A percentile compares a stretch with the other conserved stretches of the same genome.
Evolutionary conservation across 1,140 invertebrate genomes (phyloP).

Genomic region (Drosophila kohkoa): DNA sequence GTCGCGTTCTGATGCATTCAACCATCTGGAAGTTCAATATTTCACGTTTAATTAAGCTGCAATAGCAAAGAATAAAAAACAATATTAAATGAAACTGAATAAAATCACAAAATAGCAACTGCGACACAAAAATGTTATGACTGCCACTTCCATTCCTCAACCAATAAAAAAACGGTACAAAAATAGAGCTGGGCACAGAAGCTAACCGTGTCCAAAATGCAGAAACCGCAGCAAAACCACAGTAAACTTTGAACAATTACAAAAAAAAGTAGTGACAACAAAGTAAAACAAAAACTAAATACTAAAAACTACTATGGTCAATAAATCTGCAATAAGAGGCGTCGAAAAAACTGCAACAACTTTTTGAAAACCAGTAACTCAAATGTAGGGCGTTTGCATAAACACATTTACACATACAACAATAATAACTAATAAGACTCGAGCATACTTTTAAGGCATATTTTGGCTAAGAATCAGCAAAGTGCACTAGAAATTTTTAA

Average conservation of each 20-base stretch:
- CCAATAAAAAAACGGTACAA: constrained; percentile 55
- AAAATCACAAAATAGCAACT: constrained; percentile 74
- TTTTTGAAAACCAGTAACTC: constrained; percentile 14
- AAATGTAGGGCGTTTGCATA: constrained; percentile 62
- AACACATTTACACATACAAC: constrained; percentile 55
- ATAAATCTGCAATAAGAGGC: constrained; percentile 68
- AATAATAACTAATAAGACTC: constrained; percentile 79
- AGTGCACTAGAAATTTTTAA: too few species aligned
- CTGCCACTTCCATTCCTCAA: constrained; percentile 34
- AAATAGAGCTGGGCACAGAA: constrained; percentile 51
- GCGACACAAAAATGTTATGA: constrained; percentile 58
- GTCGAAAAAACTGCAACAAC: constrained; percentile 1
- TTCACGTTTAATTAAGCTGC: constrained; percentile 79
- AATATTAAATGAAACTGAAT: constrained; percentile 19
- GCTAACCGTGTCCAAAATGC: constrained; percentile 73
- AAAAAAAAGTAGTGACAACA: constrained; percentile 59
- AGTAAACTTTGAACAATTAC: constrained; percentile 78
- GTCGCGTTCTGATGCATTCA: constrained; percentile 9
- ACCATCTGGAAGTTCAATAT: constrained; percentile 67
- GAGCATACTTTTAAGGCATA: constrained; percentile 65
- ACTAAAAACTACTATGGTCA: constrained; percentile 73
- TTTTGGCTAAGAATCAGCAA: constrained; percentile 47
- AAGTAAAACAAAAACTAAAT: constrained; percentile 39
- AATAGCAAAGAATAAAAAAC: constrained; percentile 39
- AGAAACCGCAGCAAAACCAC: constrained; percentile 75